Evolutionary conservation across 2,888 invertebrate genomes (phyloP).

Genomic region (Drosophila pegasa): DNA sequence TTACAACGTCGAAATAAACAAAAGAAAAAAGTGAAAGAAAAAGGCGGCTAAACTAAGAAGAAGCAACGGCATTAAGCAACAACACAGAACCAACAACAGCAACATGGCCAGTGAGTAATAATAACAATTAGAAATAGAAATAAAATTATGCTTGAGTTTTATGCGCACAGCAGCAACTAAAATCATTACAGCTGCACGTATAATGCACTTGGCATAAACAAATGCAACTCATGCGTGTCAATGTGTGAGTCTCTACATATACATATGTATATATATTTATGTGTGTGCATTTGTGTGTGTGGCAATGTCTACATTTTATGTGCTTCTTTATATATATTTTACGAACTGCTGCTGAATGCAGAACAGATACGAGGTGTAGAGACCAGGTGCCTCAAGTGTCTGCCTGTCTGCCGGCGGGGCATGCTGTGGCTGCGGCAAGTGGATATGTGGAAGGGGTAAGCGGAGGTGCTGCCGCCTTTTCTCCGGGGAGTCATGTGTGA

Average conservation of each 20-base stretch:
- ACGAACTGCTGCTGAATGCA: constrained; percentile 60
- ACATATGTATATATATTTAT: neutral
- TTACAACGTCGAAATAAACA: constrained; percentile 32
- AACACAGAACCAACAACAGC: constrained; percentile 35
- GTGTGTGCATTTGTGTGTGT: constrained; percentile 26
- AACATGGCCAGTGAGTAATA: constrained; percentile 82
- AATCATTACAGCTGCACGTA: constrained; percentile 35
- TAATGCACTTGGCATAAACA: constrained; percentile 61
- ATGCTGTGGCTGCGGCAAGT: constrained; percentile 32
- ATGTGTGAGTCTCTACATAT: constrained; percentile 38
- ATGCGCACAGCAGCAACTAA: constrained; percentile 23
- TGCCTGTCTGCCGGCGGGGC: constrained; percentile 39
- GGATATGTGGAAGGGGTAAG: neutral
- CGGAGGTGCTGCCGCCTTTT: constrained; percentile 30
- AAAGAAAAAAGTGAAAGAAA: constrained; percentile 12
- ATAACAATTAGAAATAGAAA: constrained; percentile 40
- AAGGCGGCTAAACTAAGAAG: constrained; percentile 44
- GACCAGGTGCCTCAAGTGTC: constrained; percentile 53
- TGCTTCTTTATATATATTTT: constrained; percentile 45
- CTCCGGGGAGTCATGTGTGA: constrained; percentile 66
- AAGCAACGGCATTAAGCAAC: constrained; percentile 35
- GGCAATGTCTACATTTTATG: constrained; percentile 54
- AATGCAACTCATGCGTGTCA: constrained; percentile 71
- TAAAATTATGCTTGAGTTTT: constrained; percentile 37
- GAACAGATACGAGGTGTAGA: constrained; percentile 43